Base-by-base conservation (phyloP, 2,888 invertebrate species). In the Aethes cnicana region DNA sequence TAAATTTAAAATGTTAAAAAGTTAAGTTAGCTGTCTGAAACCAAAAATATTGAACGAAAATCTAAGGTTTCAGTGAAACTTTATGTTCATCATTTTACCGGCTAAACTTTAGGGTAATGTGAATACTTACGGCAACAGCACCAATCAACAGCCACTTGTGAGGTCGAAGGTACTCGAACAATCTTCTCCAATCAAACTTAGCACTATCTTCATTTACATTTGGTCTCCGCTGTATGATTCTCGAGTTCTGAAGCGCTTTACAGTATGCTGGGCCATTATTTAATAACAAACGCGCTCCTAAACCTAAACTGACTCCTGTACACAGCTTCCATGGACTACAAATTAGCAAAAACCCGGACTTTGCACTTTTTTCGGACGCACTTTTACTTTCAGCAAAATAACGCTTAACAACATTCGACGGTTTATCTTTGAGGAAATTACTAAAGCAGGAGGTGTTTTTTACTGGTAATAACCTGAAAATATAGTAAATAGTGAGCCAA, bases 181-280 rank as follows among this genome's bases (percentile, higher is more conserved):
- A 93, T 55, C 91, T 92, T 12, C 77, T 86, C 96, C 96, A 97
- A 70, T 96, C 94, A 84, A 97, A 97, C 56, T 91, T 90, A 0
- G 90, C 75, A 59, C 91, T 89, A 44, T 92, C 91, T 39, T 90
- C 90, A 18, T 77, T 61, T 4, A 88, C 56, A 59, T 84, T 82
- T 1, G 80, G 75, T 44, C 91, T 85, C 68, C 92, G 91, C 81
- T 93, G 93, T 63, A 91, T 87, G 68, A 91, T 75, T 58, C 92
- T 90, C 2, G 91, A 86, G 32, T 79, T 77, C 4, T 81, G 74
- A 47, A 77, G 78, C 1, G 93, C 88, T 53, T 94, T 94, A 57
- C 94, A 94, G 67, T 93, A 93, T 1, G 92, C 94, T 3, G 92
- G 91, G 26, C 91, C 90, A 72, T 92, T 77, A 55, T 65, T 75